phyloP scores from a whole-genome alignment of 2,113 vertebrate species.

The Oostethus manadensis region DNA sequence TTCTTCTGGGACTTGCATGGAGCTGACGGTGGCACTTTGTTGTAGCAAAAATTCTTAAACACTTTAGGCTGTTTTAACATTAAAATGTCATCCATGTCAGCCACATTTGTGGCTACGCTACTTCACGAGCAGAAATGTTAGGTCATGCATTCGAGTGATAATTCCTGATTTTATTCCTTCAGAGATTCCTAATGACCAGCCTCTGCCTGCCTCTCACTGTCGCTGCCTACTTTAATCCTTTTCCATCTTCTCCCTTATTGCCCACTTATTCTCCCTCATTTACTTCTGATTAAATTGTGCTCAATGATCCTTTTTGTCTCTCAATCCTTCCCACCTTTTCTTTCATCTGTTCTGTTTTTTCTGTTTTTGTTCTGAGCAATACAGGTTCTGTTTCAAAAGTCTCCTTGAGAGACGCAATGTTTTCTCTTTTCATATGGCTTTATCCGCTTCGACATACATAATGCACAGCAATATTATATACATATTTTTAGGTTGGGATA shows the following conservation, averaged over 20 bases:
- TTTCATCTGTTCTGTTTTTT: background rate
- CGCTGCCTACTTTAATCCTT: constrained; percentile 40
- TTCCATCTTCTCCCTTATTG: constrained; percentile 44
- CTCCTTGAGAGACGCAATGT: background rate
- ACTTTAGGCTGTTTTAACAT: background rate
- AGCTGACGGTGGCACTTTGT: background rate
- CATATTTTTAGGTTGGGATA: too few species aligned
- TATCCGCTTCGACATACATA: too few species aligned
- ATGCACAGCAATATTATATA: too few species aligned
- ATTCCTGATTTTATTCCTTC: constrained; percentile 45
- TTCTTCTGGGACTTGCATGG: too few species aligned
- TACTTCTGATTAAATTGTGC: constrained; percentile 52
- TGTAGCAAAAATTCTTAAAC: background rate
- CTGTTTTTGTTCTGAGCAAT: background rate
- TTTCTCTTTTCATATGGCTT: too few species aligned
- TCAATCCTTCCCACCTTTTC: constrained; percentile 10
- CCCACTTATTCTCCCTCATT: constrained; percentile 55
- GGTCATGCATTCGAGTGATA: constrained; percentile 46
- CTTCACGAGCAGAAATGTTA: constrained; percentile 42
- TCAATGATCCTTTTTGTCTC: constrained; percentile 29
- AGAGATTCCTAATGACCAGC: constrained; percentile 42
- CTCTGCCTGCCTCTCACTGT: constrained; percentile 25
- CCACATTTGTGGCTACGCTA: constrained; percentile 15
- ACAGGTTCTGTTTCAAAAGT: background rate
- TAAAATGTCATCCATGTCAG: background rate